Evolutionary conservation across 2,113 vertebrate species (phyloP).

Genomic region (Calyptomena viridis): DNA sequence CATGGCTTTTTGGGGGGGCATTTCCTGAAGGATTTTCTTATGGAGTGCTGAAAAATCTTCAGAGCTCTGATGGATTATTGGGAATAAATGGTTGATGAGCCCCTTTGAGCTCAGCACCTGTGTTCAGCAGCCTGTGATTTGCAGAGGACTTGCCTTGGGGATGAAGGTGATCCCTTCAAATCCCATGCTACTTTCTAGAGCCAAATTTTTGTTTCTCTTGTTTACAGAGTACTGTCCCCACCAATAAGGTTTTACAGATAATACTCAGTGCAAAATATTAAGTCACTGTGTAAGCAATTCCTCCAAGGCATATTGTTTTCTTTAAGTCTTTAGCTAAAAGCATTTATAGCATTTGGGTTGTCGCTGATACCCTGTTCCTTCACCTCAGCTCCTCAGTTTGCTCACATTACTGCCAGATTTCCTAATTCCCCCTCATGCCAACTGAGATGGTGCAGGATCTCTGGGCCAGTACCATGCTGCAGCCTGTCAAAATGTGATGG

Average conservation of each 20-base stretch:
- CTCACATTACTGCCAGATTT: slow-evolving; percentile 40
- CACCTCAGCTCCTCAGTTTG: neutral
- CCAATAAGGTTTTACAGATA: neutral
- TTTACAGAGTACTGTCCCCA: neutral
- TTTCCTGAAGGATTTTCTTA: neutral
- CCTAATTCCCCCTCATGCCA: neutral
- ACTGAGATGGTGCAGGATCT: neutral
- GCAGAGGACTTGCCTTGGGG: neutral
- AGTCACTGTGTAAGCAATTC: neutral
- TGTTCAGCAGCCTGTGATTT: neutral
- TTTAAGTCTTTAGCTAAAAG: neutral
- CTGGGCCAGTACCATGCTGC: neutral
- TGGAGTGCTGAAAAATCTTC: neutral
- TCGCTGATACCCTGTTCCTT: neutral
- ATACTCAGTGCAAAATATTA: neutral
- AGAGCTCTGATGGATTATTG: neutral
- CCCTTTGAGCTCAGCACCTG: neutral
- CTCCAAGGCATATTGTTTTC: neutral
- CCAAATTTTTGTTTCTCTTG: neutral
- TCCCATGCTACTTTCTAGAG: neutral
- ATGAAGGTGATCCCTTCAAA: neutral
- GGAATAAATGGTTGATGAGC: neutral
- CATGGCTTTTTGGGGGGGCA: neutral
- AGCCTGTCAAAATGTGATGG: slow-evolving; percentile 58
- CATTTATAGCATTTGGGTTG: neutral